Percentiles rank a stretch among this genome's conserved stretches.
phyloP scores from a whole-genome alignment of 2,888 invertebrate species.

The Chelonus formosanus region DNA sequence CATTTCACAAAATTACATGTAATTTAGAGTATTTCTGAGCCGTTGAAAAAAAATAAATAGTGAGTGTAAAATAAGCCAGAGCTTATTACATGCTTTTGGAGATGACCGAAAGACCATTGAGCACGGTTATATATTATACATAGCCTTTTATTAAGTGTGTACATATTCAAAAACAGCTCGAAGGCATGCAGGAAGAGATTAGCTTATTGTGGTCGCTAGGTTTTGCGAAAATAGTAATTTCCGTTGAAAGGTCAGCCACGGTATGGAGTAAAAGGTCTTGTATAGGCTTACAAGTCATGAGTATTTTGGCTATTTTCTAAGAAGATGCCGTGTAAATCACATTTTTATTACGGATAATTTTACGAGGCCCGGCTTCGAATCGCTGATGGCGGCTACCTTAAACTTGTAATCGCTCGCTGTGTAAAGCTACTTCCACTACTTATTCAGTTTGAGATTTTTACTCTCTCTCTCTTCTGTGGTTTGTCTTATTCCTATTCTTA shows the following conservation, averaged over 20 bases:
- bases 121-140: not conserved
- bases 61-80: no score
- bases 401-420: conserved; percentile 51
- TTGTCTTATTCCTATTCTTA: not conserved
- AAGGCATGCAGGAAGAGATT: conserved; percentile 2
- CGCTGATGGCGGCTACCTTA: conserved; percentile 48
- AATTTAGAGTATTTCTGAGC: no score
- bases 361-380: conserved; percentile 52
- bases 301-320: conserved; percentile 54
- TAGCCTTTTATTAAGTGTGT: not conserved
- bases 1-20: no score
- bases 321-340: conserved; percentile 57
- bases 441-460: not conserved
- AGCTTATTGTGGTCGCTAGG: conserved; percentile 4
- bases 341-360: conserved; percentile 63
- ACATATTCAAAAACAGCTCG: not conserved
- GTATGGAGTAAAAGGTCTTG: not conserved
- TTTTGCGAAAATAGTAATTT: conserved; percentile 41
- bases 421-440: conserved; percentile 7
- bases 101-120: not conserved
- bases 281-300: conserved; percentile 5
- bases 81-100: no score
- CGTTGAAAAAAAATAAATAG: no score
- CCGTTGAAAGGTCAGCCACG: conserved; percentile 45
- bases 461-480: conserved; percentile 6